Evolutionary conservation across 2,888 invertebrate genomes (phyloP).

Genomic region (Norana najaformis): DNA sequence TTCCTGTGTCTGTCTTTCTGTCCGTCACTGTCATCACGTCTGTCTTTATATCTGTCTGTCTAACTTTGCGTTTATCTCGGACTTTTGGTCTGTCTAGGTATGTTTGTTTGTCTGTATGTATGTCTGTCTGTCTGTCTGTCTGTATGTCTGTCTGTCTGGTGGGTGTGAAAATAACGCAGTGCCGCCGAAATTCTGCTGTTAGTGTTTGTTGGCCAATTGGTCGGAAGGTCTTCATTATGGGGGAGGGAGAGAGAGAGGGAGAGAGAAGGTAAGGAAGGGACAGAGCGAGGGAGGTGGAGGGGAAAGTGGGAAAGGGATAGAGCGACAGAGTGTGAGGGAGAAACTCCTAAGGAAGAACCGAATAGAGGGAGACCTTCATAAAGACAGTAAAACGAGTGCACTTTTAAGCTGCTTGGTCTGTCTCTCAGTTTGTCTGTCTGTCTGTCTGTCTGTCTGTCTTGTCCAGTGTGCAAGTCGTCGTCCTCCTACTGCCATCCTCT

Average conservation of each 20-base stretch:
- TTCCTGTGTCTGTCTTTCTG: neutral
- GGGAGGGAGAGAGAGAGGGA: neutral
- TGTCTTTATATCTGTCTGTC: neutral
- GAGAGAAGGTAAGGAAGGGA: neutral
- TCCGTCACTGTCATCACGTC: neutral
- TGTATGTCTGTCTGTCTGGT: neutral
- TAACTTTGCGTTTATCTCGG: neutral
- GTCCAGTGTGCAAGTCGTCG: neutral
- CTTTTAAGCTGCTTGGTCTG: neutral
- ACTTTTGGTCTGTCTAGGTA: too few relatives aligned
- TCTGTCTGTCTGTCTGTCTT: neutral
- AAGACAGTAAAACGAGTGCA: neutral
- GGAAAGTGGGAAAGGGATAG: too few relatives aligned
- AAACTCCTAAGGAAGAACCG: neutral
- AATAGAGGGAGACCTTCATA: slow-evolving; percentile 1
- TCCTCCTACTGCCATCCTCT: neutral
- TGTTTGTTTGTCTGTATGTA: neutral
- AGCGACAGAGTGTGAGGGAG: neutral
- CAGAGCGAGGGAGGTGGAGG: neutral
- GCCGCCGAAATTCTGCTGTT: neutral
- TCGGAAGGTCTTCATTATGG: slow-evolving; percentile 7
- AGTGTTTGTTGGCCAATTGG: neutral
- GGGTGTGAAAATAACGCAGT: neutral
- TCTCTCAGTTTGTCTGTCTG: neutral
- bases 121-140: neutral